Base-by-base conservation (phyloP, 2,113 vertebrate genomes). In the Pollimyrus isidori region DNA sequence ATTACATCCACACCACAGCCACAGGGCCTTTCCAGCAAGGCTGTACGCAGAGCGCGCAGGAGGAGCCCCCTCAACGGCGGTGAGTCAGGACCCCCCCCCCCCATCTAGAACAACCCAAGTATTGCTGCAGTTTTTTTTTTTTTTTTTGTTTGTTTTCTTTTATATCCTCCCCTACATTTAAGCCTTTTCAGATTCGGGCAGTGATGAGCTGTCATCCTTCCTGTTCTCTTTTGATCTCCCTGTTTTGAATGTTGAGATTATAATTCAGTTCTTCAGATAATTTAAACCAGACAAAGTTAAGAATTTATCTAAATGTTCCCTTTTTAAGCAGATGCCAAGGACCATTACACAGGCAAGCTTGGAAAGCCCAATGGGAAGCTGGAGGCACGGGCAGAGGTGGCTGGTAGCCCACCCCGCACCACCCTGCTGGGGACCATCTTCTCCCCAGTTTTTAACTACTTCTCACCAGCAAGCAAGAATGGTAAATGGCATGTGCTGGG, bases 391-490 rank as follows among this genome's bases (percentile, higher is more conserved):
- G 94, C 95, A 62, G 89, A 96, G 89, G 92, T 96, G 39, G 1
- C 93, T 46, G 94, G 94, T 92, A 99, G 97, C 90, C 97, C 98
- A 56, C 97, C 97, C 39, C 97, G 98, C 92, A 98, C 97, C 80
- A 98, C 97, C 0, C 95, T 99, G 92, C 95, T 99, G 92, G 98
- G 98, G 92, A 99, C 98, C 92, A 99, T 99, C 94, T 99, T 99
- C 95, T 99, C 98, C 92, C 98, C 98, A 0, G 98, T 99, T 91
- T 99, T 99, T 94, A 99, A 98, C 95, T 99, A 98, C 94, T 99
- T 99, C 95, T 99, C 98, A 96, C 97, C 97, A 97, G 96, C 98
- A 96, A 97, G 96, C 95, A 99, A 99, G 96, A 99, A 98, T 96
- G 97, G 98, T 98, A 93, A 94, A 89, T 45, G 26, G 19, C 52